A percentile compares a stretch with the other conserved stretches of the same genome.
These are phyloP conservation scores for Stichopus chloronotus DNA, from an alignment of 35 echinoderm and acorn worm species.

Conservation along the genomic window DNA sequence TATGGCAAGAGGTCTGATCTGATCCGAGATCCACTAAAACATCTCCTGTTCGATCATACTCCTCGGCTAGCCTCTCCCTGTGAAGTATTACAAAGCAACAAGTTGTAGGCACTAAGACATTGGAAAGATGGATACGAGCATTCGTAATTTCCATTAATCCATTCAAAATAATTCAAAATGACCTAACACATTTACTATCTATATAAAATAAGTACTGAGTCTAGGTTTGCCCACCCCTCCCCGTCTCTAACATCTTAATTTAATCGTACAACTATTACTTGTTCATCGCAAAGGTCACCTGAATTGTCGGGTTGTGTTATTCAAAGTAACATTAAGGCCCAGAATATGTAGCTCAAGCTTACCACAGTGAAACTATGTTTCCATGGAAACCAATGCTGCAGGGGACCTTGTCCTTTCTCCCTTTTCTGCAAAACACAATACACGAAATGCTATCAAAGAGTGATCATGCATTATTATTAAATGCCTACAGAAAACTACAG, in stretches of 20 bases:
- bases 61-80: slow-evolving; percentile 83
- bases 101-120: not conserved
- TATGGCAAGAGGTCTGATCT: slow-evolving; percentile 98
- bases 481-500: too few relatives aligned
- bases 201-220: not conserved
- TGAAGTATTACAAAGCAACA: not conserved
- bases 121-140: not conserved
- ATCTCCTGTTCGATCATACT: slow-evolving; percentile 92
- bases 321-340: too few relatives aligned
- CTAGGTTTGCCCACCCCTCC: not conserved
- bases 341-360: slow-evolving; percentile 4
- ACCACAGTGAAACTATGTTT: slow-evolving; percentile 91
- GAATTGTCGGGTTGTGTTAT: too few relatives aligned
- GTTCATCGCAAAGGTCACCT: too few relatives aligned
- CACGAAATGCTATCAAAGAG: too few relatives aligned
- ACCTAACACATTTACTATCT: not conserved
- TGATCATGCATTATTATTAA: too few relatives aligned
- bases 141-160: not conserved
- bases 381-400: slow-evolving; percentile 97
- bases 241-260: too few relatives aligned
- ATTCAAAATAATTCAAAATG: slow-evolving; percentile 18
- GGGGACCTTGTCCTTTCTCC: slow-evolving; percentile 63
- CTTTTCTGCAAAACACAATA: slow-evolving; percentile 60
- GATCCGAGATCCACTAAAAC: slow-evolving; percentile 87
- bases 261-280: too few relatives aligned